Evolutionary conservation across 2,797 vertebrate genomes (phyloP), one percentile per base, ranked within the genome.

Genomic region (Cyclopterus lumpus): DNA sequence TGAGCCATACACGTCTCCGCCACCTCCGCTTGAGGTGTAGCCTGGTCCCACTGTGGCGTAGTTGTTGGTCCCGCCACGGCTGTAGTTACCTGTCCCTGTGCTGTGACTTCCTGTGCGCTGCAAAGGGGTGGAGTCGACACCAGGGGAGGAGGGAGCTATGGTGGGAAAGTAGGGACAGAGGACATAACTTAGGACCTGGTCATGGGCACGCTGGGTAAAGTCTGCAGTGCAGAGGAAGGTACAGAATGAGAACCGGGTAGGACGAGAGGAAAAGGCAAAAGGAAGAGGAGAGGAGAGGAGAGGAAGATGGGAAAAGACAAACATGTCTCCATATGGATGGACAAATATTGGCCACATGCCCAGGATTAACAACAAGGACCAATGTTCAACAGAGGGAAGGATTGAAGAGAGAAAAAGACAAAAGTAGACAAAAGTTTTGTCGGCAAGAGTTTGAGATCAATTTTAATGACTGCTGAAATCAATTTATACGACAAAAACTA

Each of bases 101-200:
- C 95, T 94, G 89, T 98, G 98, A 87, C 97, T 99, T 92, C 95
- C 96, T 92, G 97, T 96, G 93, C 98, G 97, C 97, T 99, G 98
- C 96, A 99, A 97, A 95, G 98, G 96, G 96, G 95, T 94, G 96
- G 98, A 97, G 97, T 99, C 98, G 94, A 99, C 97, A 97, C 97
- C 98, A 73, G 98, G 98, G 96, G 98, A 99, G 95, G 98, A 98
- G 90, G 98, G 98, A 96, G 98, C 98, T 99, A 97, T 88, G 96
- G 94, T 90, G 94, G 97, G 96, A 97, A 97, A 99, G 97, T 96
- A 96, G 96, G 98, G 97, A 99, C 96, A 99, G 95, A 98, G 96
- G 95, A 97, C 95, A 96, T 97, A 97, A 95, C 96, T 98, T 96
- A 99, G 96, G 96, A 97, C 93, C 92, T 97, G 97, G 92, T 98